Conservation (phyloP, 2,888 invertebrate genomes). For the Lutraria lutraria region DNA sequence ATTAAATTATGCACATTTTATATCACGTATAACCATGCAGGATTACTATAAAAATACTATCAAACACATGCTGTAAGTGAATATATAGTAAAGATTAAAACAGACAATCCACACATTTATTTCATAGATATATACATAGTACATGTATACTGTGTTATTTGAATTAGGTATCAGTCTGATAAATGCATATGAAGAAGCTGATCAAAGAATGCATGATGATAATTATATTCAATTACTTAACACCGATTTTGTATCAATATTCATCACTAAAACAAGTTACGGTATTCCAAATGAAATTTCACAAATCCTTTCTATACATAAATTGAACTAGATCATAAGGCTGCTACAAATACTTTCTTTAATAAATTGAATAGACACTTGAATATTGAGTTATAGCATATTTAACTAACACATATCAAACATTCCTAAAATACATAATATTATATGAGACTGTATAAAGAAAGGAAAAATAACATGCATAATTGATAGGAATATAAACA, state of each 20-base stretch:
- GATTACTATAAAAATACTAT: not conserved
- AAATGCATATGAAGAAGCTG: no score
- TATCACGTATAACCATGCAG: not conserved
- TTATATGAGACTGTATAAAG: not conserved
- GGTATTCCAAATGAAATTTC: not conserved
- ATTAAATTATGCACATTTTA: not conserved
- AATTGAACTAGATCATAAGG: not conserved
- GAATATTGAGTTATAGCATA: not conserved
- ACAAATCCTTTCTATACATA: not conserved
- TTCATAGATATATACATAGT: not conserved
- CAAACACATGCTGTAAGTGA: slow-evolving; percentile 8
- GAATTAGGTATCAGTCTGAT: not conserved
- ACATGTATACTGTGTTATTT: not conserved
- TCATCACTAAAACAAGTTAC: not conserved
- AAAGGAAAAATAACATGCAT: not conserved
- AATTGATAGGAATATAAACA: not conserved
- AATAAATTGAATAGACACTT: not conserved
- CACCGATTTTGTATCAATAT: not conserved
- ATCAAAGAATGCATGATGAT: not conserved
- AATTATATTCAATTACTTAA: not conserved
- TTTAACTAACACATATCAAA: not conserved
- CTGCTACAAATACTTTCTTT: not conserved
- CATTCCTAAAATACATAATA: not conserved
- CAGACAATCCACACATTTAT: not conserved
- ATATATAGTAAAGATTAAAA: slow-evolving; percentile 14